Conservation (phyloP, 1,140 invertebrate species). For the Asobara japonica region DNA sequence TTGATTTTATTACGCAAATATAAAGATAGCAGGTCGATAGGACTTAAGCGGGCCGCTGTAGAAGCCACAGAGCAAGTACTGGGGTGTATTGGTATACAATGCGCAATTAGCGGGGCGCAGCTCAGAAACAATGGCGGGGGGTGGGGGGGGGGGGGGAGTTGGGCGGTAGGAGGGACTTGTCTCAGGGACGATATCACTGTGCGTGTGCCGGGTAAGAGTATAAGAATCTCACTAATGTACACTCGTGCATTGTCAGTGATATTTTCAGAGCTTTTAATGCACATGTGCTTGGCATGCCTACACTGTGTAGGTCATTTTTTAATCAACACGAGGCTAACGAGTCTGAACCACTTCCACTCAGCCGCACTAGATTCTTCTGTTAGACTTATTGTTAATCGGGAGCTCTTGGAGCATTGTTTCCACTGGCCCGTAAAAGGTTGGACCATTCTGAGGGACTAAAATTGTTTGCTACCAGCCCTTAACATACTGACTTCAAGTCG, state of each 20-base stretch:
- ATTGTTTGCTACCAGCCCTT: too few relatives aligned
- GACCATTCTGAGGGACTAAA: too few relatives aligned
- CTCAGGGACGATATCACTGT: too few relatives aligned
- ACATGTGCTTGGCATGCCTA: neutral
- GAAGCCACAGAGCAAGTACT: neutral
- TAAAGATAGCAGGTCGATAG: slow-evolving; percentile 65
- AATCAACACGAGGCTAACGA: neutral
- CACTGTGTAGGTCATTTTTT: neutral
- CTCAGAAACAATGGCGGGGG: slow-evolving; percentile 56
- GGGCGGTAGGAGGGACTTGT: too few relatives aligned
- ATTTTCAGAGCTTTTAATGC: neutral
- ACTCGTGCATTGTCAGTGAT: neutral
- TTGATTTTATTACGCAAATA: slow-evolving; percentile 50
- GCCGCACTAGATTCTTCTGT: too few relatives aligned
- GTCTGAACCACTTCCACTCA: neutral
- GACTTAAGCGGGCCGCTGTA: slow-evolving; percentile 52
- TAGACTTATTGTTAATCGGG: too few relatives aligned
- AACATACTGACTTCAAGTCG: too few relatives aligned
- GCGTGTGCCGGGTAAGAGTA: too few relatives aligned
- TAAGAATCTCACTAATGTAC: neutral
- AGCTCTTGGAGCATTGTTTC: too few relatives aligned
- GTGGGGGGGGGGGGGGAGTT: too few relatives aligned
- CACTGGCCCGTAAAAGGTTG: too few relatives aligned
- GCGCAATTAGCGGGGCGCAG: slow-evolving; percentile 61
- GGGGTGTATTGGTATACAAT: slow-evolving; percentile 54